Evolutionary conservation across 1,140 invertebrate genomes (phyloP).

Genomic region (Harlomillsia oculata): DNA sequence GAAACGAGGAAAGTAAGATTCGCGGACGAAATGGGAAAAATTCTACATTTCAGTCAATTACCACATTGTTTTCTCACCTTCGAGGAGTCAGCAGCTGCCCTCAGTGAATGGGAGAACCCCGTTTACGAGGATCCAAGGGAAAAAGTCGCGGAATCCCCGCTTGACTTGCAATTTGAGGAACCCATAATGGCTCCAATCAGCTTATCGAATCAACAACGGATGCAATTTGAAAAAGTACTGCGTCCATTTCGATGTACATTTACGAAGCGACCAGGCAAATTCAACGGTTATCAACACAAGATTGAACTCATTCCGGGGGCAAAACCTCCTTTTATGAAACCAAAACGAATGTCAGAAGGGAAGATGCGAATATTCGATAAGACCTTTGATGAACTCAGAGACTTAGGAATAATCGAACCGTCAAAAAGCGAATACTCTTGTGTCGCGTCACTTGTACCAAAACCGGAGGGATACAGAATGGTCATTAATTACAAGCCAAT

Average conservation of each 20-base stretch:
- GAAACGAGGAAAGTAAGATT: not conserved
- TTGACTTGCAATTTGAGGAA: not conserved
- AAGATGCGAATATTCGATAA: conserved; percentile 6
- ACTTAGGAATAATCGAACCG: conserved; percentile 3
- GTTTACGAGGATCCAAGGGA: not conserved
- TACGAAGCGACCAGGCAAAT: conserved; percentile 5
- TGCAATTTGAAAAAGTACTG: not conserved
- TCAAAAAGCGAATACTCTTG: conserved; percentile 42
- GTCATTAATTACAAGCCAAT: conserved; percentile 43
- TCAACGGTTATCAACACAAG: not conserved
- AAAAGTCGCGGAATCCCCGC: not conserved
- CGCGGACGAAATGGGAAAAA: not conserved
- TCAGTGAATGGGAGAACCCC: too few relatives aligned
- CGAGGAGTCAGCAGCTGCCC: too few relatives aligned
- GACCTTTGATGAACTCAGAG: not conserved
- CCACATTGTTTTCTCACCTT: too few relatives aligned
- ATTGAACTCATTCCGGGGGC: not conserved
- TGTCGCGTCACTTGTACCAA: conserved; percentile 42
- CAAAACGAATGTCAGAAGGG: not conserved
- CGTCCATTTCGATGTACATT: not conserved
- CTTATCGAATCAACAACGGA: not conserved
- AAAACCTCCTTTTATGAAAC: conserved; percentile 2
- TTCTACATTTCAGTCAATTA: not conserved
- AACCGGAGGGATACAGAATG: conserved; percentile 39
- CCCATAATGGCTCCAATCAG: not conserved